Percentiles rank a stretch among this genome's conserved stretches.
Conservation (phyloP, 2,113 vertebrate species). For the Cyprinus carpio region DNA sequence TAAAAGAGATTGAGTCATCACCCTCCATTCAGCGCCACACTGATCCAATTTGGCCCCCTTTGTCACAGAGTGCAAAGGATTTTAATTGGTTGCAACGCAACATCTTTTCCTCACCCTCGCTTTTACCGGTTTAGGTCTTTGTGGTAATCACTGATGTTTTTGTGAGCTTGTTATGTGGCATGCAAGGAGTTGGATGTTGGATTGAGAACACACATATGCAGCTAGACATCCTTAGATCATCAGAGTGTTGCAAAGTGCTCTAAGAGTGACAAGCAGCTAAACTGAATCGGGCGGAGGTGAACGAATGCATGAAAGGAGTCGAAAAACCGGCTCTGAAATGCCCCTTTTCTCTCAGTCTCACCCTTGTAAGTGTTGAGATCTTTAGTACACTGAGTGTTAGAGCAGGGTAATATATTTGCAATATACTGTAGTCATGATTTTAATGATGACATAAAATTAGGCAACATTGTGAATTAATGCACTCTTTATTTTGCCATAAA, state of each 20-base stretch:
- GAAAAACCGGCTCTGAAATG: neutral
- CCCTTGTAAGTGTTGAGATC: constrained; percentile 40
- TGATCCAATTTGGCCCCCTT: constrained; percentile 71
- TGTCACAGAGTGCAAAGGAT: constrained; percentile 72
- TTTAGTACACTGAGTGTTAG: constrained; percentile 34
- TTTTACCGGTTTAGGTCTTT: neutral
- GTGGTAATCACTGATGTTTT: constrained; percentile 6
- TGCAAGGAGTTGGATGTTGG: neutral
- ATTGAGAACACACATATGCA: neutral
- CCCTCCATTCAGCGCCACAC: constrained; percentile 71
- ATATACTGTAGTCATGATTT: neutral
- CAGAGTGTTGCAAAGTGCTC: constrained; percentile 38
- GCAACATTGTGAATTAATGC: neutral
- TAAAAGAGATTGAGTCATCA: constrained; percentile 77
- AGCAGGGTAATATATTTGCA: neutral
- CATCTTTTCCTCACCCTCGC: constrained; percentile 39
- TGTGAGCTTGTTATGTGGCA: constrained; percentile 13
- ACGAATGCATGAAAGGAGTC: neutral
- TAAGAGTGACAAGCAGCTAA: neutral
- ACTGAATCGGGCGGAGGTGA: neutral
- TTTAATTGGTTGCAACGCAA: constrained; percentile 69
- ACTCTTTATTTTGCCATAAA: neutral
- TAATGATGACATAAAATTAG: neutral
- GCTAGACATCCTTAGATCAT: constrained; percentile 44
- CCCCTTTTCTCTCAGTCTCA: constrained; percentile 7